phyloP scores from a whole-genome alignment of 1,140 invertebrate species.

The Chlorops oryzae region DNA sequence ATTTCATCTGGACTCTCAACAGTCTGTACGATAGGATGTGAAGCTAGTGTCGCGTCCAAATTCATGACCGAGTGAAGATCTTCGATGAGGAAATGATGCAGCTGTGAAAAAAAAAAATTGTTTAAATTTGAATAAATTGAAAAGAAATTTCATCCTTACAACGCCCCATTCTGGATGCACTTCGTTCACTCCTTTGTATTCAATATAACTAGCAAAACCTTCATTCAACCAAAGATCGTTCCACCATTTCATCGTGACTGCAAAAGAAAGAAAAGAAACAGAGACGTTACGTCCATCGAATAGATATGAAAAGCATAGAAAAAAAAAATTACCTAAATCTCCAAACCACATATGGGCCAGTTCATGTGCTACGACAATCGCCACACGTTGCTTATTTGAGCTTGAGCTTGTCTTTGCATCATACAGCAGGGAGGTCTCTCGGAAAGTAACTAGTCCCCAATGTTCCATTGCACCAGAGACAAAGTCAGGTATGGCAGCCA shows the following conservation, averaged over 20 bases:
- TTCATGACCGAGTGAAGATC: constrained; percentile 68
- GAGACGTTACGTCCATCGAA: neutral
- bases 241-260: constrained; percentile 89
- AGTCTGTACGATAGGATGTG: constrained; percentile 79
- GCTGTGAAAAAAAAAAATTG: neutral
- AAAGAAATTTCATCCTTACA: constrained; percentile 51
- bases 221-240: constrained; percentile 89
- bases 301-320: constrained; percentile 8
- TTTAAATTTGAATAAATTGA: constrained; percentile 12
- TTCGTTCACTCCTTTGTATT: constrained; percentile 68
- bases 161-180: constrained; percentile 78
- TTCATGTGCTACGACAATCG: constrained; percentile 80
- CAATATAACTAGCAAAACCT: constrained; percentile 84
- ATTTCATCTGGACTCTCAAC: constrained; percentile 84
- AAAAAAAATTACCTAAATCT: constrained; percentile 60
- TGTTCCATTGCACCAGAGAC: constrained; percentile 92
- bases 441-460: constrained; percentile 80
- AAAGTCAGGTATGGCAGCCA: constrained; percentile 92
- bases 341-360: constrained; percentile 91
- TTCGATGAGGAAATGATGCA: constrained; percentile 67
- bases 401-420: constrained; percentile 63
- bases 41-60: constrained; percentile 73
- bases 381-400: constrained; percentile 68
- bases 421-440: constrained; percentile 77
- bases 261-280: constrained; percentile 30